Conservation (phyloP, 2,888 invertebrate species). For the Drosophila aldrichi region DNA sequence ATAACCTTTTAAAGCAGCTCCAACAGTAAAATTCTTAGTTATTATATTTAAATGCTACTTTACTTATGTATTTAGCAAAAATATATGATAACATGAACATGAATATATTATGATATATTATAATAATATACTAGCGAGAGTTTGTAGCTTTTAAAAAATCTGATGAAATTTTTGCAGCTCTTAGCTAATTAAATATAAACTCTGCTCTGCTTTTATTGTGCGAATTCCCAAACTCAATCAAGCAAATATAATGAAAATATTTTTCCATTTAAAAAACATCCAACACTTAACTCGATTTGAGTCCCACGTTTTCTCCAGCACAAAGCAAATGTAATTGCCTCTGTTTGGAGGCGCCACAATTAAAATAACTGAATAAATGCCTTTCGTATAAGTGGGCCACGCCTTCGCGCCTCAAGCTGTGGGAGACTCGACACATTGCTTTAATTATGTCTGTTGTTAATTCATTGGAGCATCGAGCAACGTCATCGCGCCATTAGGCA, state of each 20-base stretch:
- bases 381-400: constrained; percentile 1
- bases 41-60: no score
- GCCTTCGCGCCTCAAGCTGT: not conserved
- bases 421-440: constrained; percentile 12
- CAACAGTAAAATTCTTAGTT: no score
- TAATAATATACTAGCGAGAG: no score
- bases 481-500: constrained; percentile 61
- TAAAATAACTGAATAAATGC: constrained; percentile 24
- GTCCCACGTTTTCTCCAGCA: constrained; percentile 26
- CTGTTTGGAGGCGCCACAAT: constrained; percentile 49
- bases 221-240: not conserved
- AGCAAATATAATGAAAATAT: not conserved
- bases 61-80: no score
- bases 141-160: not conserved
- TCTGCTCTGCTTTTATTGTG: not conserved
- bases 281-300: constrained; percentile 17
- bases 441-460: constrained; percentile 32
- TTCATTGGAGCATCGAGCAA: constrained; percentile 31
- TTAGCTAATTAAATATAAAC: not conserved
- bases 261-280: not conserved
- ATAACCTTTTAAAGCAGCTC: no score
- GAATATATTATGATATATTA: no score
- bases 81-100: no score
- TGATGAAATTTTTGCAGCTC: not conserved
- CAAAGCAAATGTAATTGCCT: constrained; percentile 31